Base-by-base conservation (phyloP, 2,113 vertebrate genomes). In the Chaetodon auriga region DNA sequence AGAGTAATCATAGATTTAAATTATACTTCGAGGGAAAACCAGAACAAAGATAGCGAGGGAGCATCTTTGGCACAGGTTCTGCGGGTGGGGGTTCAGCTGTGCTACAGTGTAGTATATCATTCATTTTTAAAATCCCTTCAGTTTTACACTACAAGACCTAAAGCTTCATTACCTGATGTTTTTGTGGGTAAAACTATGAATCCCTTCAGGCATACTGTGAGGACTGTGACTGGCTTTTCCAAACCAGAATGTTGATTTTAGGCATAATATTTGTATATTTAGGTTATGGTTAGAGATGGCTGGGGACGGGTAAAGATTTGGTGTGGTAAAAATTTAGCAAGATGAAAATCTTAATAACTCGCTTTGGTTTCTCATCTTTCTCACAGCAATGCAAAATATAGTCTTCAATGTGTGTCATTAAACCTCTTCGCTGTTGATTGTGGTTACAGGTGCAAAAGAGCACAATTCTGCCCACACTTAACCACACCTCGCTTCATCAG, bases 1-100 rank as follows among this genome's bases (percentile, higher is more conserved):
- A 60, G 68, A 74, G 76, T 48, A 80, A 74, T 85, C 75, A 69
- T 53, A 70, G 79, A 84, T 86, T 91, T 65, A 82, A 82, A 87
- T 83, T 62, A 74, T 51, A 77, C 53, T 79, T 62, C n/a, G 53
- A 79, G 58, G 72, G 19, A 75, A 62, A 75, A 62, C 51, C 25
- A 55, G 46, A 51, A 69, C 48, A 81, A 71, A 69, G 36, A 69
- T n/a, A 55, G 74, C 15, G 1, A 53, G 23, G 51, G 54, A 81
- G 54, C 25, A 51, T 60, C 54, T 85, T 58, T 15, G 66, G 14
- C 23, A n/a, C 21, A 14, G 51, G 57, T 66, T 62, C 51, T 23
- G 19, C 11, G 3, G 13, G 19, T 21, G 8, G 6, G 5, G 7
- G 12, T 38, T 55, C 11, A 14, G 6, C 23, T 69, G 54, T 14